Conservation (phyloP, 2,113 vertebrate species). For the Carollia perspicillata region DNA sequence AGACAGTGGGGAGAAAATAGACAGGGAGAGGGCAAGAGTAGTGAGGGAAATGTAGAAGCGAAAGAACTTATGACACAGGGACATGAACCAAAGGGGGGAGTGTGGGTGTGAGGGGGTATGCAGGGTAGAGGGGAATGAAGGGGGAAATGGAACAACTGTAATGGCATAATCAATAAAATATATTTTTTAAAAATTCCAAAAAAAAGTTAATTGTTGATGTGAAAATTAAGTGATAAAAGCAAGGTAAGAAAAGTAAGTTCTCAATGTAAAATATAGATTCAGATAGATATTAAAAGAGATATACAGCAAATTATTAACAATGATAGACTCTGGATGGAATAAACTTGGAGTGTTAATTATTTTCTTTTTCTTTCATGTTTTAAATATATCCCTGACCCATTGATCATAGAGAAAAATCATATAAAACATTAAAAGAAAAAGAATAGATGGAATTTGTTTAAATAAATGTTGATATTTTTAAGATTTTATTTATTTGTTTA, state of each 20-base stretch:
- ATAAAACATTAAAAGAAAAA: background rate
- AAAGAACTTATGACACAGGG: too few relatives aligned
- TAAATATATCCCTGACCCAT: background rate
- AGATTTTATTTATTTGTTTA: background rate
- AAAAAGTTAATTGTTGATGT: background rate
- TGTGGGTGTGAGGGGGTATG: too few relatives aligned
- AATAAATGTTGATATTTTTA: background rate
- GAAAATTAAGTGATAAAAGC: background rate
- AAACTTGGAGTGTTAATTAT: background rate
- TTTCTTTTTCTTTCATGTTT: background rate
- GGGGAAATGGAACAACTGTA: too few relatives aligned
- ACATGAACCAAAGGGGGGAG: too few relatives aligned
- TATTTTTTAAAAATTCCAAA: too few relatives aligned
- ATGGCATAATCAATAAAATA: too few relatives aligned
- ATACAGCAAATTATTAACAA: background rate
- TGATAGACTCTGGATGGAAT: background rate
- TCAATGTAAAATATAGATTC: background rate
- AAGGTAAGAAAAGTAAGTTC: background rate
- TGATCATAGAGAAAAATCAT: background rate
- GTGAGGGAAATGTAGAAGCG: too few relatives aligned
- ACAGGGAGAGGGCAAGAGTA: too few relatives aligned
- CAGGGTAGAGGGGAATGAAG: too few relatives aligned
- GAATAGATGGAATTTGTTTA: background rate
- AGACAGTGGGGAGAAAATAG: too few relatives aligned
- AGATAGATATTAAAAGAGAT: background rate